Evolutionary conservation across 2,113 vertebrate species (phyloP), one percentile per base, ranked within the genome.

Genomic region (Micromys minutus): DNA sequence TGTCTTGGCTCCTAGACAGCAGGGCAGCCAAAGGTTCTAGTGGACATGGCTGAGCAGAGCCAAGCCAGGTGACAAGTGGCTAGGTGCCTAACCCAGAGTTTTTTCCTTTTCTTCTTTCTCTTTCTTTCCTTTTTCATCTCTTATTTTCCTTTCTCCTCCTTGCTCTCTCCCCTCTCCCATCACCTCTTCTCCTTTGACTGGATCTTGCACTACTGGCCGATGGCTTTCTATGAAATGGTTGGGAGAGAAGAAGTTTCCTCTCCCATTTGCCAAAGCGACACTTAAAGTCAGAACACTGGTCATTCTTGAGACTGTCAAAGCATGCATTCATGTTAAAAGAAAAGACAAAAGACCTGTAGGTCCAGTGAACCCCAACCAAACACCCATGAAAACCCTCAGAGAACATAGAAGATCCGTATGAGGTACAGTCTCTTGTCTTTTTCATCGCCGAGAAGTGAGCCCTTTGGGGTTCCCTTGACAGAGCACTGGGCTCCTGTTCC

Each of bases 31-130:
- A 17, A 81, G 80, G 22, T 13, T 36, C 21, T 29, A 3, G 26
- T 10, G 21, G 50, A 45, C 4, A 0, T 0, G 3, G 42, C 52
- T 19, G 29, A 69, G 1, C 34, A 65, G 29, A 88, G 47, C 24
- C 42, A 34, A 11, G 11, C 39, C 45, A 36, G n/a, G 31, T 22
- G 36, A 13, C 61, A 0, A 9, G 50, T 0, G 1, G 15, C 29
- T 12, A 1, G 4, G 36, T 34, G 36, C 7, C 75, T 10, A 39
- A 8, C 3, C 34, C 7, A 42, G 0, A 5, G 31, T 0, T 42
- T 24, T 1, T 2, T 36, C 24, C 57, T 5, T 22, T 55, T 2
- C 29, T 80, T 42, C 34, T 71, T 63, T 84, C n/a, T 47, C 22
- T n/a, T 1, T 39, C n/a, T 0, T 45, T 50, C 31, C 42, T 3